Base-by-base conservation (phyloP, 2,797 vertebrate genomes). In the Varecia variegata region DNA sequence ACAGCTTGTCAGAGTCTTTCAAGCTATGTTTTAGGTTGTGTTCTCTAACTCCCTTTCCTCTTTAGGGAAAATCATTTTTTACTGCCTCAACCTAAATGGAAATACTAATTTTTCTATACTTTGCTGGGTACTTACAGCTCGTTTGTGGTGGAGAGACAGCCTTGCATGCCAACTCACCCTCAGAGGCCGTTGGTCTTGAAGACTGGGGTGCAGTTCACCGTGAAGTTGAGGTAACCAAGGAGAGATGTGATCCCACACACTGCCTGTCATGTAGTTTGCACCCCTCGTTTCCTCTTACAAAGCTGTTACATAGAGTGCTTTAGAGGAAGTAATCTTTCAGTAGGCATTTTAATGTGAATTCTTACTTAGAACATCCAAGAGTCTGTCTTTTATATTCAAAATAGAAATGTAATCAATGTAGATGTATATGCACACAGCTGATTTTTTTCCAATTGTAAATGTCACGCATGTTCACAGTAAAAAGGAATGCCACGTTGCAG, bases 81-180 rank as follows among this genome's bases (percentile, higher is more conserved):
- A 20, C 35, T 76, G 54, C n/a, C 13, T 92, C 43, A 58, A 0
- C 25, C 35, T 45, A 60, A 25, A 43, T 79, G 38, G 25, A 76
- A 94, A 74, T 30, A 35, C 83, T 97, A 35, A 97, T 43, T n/a
- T 90, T 5, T 30, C 14, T 93, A 2, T 40, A 13, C 45, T 97
- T 76, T 88, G 7, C 67, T 95, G 58, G 79, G 23, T 65, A 94
- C 56, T 96, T 90, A 2, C 71, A 99, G 99, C 97, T 99, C 99
- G 1, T 98, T 99, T 97, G 99, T 99, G 70, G 99, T 99, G 7
- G 99, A 99, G 98, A 98, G 99, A 95, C 99, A 99, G 98, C 99
- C 99, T 15, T 99, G 99, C 97, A 99, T 99, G 99, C 99, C 99
- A 20, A 99, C 99, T 9, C 99, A 99, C 94, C 99, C 99, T 3